Percentiles rank a stretch among this genome's conserved stretches.
phyloP scores from a whole-genome alignment of 2,797 vertebrate species.

The Ambastaia sidthimunki region DNA sequence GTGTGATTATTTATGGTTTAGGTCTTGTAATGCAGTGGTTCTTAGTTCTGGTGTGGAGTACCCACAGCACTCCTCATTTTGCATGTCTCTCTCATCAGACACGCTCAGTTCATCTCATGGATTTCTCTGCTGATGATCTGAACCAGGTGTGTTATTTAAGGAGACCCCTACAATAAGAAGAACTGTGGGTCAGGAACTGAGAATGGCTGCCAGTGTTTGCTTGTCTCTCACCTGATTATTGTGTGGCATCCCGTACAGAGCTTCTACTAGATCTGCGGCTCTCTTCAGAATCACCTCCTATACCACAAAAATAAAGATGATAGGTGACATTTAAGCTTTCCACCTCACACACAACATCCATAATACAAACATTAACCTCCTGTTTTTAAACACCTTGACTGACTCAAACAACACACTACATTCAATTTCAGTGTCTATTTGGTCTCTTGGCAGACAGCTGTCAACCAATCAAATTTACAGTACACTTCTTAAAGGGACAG shows the following conservation, averaged over 20 bases:
- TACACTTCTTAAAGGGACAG: constrained; percentile 10
- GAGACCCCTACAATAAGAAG: background rate
- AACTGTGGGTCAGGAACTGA: background rate
- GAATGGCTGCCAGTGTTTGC: background rate
- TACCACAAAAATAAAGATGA: constrained; percentile 44
- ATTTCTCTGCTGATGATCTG: no score
- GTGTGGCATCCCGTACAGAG: constrained; percentile 96
- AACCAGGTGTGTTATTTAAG: no score
- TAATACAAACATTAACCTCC: background rate
- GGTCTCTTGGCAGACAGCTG: background rate
- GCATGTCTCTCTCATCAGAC: no score
- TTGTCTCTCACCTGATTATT: constrained; percentile 86
- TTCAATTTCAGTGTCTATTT: background rate
- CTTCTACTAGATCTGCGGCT: constrained; percentile 96
- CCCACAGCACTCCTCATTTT: no score
- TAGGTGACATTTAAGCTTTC: background rate
- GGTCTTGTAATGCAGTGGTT: no score
- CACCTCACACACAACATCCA: background rate
- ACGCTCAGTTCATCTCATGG: no score
- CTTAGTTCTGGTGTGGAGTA: no score
- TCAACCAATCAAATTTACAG: constrained; percentile 3
- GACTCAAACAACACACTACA: background rate
- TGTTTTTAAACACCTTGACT: background rate
- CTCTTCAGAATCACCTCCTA: constrained; percentile 98
- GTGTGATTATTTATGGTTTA: background rate